Evolutionary conservation across 1,140 invertebrate genomes (phyloP), one percentile per base, ranked within the genome.

Genomic region (Drosophila sp.): DNA sequence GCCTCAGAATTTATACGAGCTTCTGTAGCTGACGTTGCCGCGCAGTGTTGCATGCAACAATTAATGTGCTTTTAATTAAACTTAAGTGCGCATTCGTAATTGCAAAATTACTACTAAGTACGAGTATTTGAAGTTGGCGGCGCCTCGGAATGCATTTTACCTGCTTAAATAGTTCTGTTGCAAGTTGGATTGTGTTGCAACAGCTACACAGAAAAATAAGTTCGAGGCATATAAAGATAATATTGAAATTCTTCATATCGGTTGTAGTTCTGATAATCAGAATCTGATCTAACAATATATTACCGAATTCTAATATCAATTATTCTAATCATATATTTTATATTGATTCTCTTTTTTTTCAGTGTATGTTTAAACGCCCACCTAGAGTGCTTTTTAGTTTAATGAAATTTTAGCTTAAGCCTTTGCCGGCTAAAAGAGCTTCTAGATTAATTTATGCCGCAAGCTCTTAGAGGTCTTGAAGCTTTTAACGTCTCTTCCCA

Each of bases 61-160:
- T 89, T 89, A 89, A 89, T 89, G 79, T 75, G 71, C 76, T 80
- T 89, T 89, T 89, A 89, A 89, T 89, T 83, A 82, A 89, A 89
- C 80, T 89, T 63, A 80, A 89, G 84, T 83, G 84, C 73, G 84
- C 83, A 80, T 83, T 78, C 76, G 76, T 76, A 89, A 89, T 89
- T 89, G 84, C 65, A 46, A 84, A 89, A 89, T 77, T 89, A 74
- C 70, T 61, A 14, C 40, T 46, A 80, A 80, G 74, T 45, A 57
- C 53, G 43, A 48, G 67, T 70, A 80, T 80, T 77, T 76, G 9
- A 73, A 69, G 56, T 72, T 62, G n/a, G 18, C 7, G 25, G 11
- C 21, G 21, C 21, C 21, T 11, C 29, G 36, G 32, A 34, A 53
- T 40, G 45, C 43, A 58, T 48, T 61, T 74, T 71, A 59, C 36